Percentiles rank a stretch among this genome's conserved stretches.
phyloP scores from a whole-genome alignment of 2,113 vertebrate genomes.

The Xenopus tropicalis region DNA sequence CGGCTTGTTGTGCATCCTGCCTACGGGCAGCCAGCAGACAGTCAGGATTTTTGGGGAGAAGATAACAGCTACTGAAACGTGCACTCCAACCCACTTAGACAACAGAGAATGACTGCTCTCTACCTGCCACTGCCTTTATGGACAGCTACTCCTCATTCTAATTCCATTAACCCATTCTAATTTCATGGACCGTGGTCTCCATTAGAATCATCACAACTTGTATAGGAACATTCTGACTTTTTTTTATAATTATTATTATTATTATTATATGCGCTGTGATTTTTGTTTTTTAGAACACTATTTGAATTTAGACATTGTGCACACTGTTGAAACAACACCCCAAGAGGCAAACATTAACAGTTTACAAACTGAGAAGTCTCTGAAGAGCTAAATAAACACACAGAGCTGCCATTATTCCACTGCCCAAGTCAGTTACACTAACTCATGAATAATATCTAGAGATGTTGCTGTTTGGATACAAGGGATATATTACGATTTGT shows the following conservation, averaged over 20 bases:
- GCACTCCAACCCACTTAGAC: background rate
- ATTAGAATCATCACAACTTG: conserved; percentile 31
- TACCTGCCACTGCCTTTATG: conserved; percentile 20
- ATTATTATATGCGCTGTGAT: conserved; percentile 44
- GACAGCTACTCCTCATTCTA: conserved; percentile 32
- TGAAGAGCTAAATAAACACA: conserved; percentile 16
- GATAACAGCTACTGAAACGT: conserved; percentile 63
- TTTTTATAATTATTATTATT: conserved; percentile 7
- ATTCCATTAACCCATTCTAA: no score
- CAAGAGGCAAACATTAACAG: conserved; percentile 8
- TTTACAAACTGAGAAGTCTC: conserved; percentile 1
- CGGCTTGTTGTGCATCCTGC: conserved; percentile 86
- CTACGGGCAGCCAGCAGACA: conserved; percentile 71
- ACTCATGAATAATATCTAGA: conserved; percentile 21
- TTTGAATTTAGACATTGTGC: conserved; percentile 30
- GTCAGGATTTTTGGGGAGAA: conserved; percentile 62
- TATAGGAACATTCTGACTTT: conserved; percentile 43
- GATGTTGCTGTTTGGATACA: background rate
- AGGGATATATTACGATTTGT: background rate
- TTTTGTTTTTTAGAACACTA: conserved; percentile 36
- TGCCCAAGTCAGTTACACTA: conserved; percentile 14
- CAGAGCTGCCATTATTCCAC: conserved; percentile 11
- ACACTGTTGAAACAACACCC: conserved; percentile 26
- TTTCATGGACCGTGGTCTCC: conserved; percentile 24
- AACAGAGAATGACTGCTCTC: conserved; percentile 17